Conservation (phyloP, 2,888 invertebrate species). For the Cactoblastis cactorum region DNA sequence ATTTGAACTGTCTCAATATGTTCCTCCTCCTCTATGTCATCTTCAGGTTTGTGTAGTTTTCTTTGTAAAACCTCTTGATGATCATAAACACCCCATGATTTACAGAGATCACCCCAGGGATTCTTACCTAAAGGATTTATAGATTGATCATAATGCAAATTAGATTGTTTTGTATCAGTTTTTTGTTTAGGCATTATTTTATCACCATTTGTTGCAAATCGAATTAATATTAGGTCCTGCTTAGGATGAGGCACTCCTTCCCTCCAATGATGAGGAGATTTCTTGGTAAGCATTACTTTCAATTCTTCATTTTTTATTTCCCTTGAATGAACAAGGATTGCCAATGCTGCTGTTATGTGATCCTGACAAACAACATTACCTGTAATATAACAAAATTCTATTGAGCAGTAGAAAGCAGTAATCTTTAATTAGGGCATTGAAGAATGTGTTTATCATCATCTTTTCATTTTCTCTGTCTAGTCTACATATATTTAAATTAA, state of each 20-base stretch:
- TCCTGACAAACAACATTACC: slow-evolving; percentile 84
- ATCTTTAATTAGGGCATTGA: no score
- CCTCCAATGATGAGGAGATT: slow-evolving; percentile 87
- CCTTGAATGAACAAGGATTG: slow-evolving; percentile 78
- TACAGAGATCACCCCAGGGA: slow-evolving; percentile 86
- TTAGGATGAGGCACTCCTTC: slow-evolving; percentile 83
- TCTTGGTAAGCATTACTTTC: slow-evolving; percentile 52
- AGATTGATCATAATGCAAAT: slow-evolving; percentile 42
- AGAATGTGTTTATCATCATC: no score
- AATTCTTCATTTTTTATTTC: slow-evolving; percentile 62
- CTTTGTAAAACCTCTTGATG: slow-evolving; percentile 75
- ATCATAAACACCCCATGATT: slow-evolving; percentile 84
- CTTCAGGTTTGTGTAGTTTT: slow-evolving; percentile 46
- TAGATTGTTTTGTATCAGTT: slow-evolving; percentile 32
- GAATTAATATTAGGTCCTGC: slow-evolving; percentile 83
- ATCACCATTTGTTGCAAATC: slow-evolving; percentile 88
- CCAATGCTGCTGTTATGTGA: slow-evolving; percentile 79
- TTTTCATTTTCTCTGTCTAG: no score
- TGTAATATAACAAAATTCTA: slow-evolving; percentile 51
- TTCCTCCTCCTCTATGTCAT: slow-evolving; percentile 34
- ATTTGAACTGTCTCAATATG: slow-evolving; percentile 41
- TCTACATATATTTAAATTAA: no score
- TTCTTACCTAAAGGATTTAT: slow-evolving; percentile 73
- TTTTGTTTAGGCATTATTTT: slow-evolving; percentile 81
- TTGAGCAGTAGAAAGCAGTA: not conserved